A percentile compares a stretch with the other conserved stretches of the same genome.
phyloP scores from a whole-genome alignment of 2,888 invertebrate species.

The Apomyelois bistriatella region DNA sequence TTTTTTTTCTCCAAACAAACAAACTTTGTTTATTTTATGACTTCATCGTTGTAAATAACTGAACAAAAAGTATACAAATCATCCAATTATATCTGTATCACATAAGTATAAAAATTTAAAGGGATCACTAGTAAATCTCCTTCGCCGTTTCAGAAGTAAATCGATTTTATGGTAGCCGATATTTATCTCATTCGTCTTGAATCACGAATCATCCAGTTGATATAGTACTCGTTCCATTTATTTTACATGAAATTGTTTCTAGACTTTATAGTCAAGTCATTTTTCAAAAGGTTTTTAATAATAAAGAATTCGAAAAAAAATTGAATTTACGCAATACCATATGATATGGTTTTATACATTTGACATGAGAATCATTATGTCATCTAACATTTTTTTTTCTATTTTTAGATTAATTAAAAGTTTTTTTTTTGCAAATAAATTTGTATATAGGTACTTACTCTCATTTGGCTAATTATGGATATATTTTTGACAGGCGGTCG shows the following conservation, averaged over 20 bases:
- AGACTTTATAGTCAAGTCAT: slow-evolving; percentile 14
- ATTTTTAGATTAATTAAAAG: no score
- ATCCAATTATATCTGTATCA: no score
- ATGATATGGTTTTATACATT: no score
- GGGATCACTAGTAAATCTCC: slow-evolving; percentile 1
- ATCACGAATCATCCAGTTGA: slow-evolving; percentile 25
- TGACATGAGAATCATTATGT: no score
- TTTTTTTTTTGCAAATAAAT: neutral
- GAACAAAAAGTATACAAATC: no score
- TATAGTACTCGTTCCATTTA: slow-evolving; percentile 27
- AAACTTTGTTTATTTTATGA: no score
- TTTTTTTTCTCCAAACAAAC: no score
- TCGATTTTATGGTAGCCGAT: slow-evolving; percentile 34
- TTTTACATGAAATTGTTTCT: slow-evolving; percentile 27
- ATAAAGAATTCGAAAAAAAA: no score
- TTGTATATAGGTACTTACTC: neutral
- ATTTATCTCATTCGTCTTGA: slow-evolving; percentile 33
- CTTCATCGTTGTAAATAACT: no score
- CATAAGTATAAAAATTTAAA: slow-evolving; percentile 6
- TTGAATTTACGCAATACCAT: neutral
- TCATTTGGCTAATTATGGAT: neutral
- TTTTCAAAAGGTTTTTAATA: no score
- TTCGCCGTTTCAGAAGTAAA: slow-evolving; percentile 22
- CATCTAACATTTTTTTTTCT: no score
- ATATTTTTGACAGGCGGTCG: neutral